These are phyloP conservation scores for Shargacucullia verbasci DNA, from an alignment of 2,888 invertebrate genomes.

Conservation along the genomic window DNA sequence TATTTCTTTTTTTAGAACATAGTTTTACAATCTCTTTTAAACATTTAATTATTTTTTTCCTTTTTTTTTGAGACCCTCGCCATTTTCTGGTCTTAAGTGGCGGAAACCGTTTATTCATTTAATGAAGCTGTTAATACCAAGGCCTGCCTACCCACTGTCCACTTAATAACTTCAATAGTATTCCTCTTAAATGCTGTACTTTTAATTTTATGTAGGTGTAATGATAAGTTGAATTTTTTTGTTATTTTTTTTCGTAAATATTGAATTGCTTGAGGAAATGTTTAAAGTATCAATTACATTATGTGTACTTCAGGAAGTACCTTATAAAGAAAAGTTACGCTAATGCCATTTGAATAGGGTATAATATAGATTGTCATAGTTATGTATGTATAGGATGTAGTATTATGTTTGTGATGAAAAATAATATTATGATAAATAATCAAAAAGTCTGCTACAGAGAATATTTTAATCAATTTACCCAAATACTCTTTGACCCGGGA, in stretches of 20 bases:
- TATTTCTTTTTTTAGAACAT: not conserved
- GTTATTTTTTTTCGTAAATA: conserved; percentile 20
- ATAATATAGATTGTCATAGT: too few relatives aligned
- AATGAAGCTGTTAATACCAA: conserved; percentile 56
- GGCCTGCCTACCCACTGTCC: conserved; percentile 55
- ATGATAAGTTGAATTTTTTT: conserved; percentile 36
- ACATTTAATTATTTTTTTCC: too few relatives aligned
- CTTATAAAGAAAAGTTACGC: too few relatives aligned
- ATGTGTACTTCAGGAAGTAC: too few relatives aligned
- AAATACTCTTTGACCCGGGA: too few relatives aligned
- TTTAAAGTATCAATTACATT: conserved; percentile 1
- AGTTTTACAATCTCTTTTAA: not conserved
- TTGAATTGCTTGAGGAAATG: conserved; percentile 27
- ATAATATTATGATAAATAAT: too few relatives aligned
- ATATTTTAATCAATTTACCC: too few relatives aligned
- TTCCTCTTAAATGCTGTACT: conserved; percentile 19
- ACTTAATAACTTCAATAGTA: conserved; percentile 51
- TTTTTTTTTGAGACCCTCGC: not conserved
- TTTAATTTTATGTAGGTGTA: conserved; percentile 53
- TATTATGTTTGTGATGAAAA: too few relatives aligned
- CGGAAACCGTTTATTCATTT: conserved; percentile 19
- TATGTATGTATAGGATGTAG: too few relatives aligned
- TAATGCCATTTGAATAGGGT: too few relatives aligned
- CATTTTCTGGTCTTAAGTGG: conserved; percentile 19
- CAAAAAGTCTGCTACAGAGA: too few relatives aligned